Conservation (phyloP, 2,888 invertebrate species). For the Pterostichus niger region DNA sequence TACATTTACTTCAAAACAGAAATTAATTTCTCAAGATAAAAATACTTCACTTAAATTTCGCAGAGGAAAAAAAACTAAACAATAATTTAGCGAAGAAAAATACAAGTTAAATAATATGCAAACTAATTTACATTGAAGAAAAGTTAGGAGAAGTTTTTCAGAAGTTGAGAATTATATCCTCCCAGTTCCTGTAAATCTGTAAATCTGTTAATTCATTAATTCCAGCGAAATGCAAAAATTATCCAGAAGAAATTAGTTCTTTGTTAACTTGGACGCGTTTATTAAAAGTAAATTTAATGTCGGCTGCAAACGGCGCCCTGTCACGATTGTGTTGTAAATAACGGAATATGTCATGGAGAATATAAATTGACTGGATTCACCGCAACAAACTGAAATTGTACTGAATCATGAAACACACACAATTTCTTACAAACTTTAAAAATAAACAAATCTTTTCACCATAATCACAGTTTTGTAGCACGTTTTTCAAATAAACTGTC, state of each 20-base stretch:
- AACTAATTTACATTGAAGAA: constrained; percentile 50
- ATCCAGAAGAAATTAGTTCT: constrained; percentile 62
- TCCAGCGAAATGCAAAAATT: constrained; percentile 58
- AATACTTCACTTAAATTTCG: background rate
- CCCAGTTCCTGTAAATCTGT: constrained; percentile 40
- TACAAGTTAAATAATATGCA: constrained; percentile 54
- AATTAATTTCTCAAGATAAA: background rate
- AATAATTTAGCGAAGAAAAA: constrained; percentile 31
- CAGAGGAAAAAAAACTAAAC: background rate
- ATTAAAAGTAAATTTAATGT: constrained; percentile 63
- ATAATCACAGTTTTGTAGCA: constrained; percentile 12
- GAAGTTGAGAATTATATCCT: constrained; percentile 10
- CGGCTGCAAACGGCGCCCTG: constrained; percentile 8
- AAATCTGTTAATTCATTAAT: constrained; percentile 63
- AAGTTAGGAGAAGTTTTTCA: background rate
- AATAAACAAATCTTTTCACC: constrained; percentile 10
- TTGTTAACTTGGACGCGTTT: constrained; percentile 60
- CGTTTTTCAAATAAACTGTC: constrained; percentile 29
- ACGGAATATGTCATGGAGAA: constrained; percentile 19
- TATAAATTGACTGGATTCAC: constrained; percentile 35
- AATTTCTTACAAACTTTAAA: constrained; percentile 33
- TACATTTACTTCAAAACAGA: background rate
- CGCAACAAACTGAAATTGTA: constrained; percentile 10
- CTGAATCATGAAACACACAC: constrained; percentile 44
- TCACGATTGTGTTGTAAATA: constrained; percentile 26